Base-by-base conservation (phyloP, 2,113 vertebrate genomes). In the Pachypanchax playfairii region DNA sequence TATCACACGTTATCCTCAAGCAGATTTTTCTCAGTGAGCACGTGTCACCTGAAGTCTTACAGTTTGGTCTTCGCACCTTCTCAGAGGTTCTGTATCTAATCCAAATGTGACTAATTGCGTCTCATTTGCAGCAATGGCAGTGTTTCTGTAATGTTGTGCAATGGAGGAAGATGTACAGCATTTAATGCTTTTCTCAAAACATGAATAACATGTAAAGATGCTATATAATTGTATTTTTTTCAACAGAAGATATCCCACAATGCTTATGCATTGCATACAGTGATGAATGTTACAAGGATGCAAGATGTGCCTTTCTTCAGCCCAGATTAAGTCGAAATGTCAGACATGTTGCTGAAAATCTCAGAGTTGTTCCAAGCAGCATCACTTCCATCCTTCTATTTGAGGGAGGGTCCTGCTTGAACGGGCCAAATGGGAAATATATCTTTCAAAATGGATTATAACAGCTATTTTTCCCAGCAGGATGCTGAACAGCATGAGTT, bases 391-490 rank as follows among this genome's bases (percentile, higher is more conserved):
- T 73, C 53, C 53, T 13, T 65, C 15, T 41, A 61, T 50, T 71
- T 75, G 54, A 76, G 35, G 53, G 36, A 76, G 67, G 71, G 71
- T 41, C 26, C 18, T 52, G 66, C 50, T 65, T 66, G 78, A 20
- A 47, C 42, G 44, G 50, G 56, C 65, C 84, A 79, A 85, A 79
- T 69, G 65, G 73, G 74, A 88, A 83, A 44, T 63, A 67, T 56
- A 60, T 81, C 70, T 84, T 84, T 87, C 72, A 85, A 86, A 89
- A 87, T 85, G 89, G 85, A 91, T 92, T 91, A 90, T 42, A 71
- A 67, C 66, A 82, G 70, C 62, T 63, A 50, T 70, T 82, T 82
- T 52, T 63, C 75, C 80, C 82, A 35, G 58, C 78, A 74, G 73
- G 75, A 79, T 70, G 49, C 73, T 57, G 64, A 80, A 70, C 36